These are phyloP conservation scores for Steatornis caripensis DNA, from an alignment of 2,113 vertebrate genomes.

Conservation along the genomic window DNA sequence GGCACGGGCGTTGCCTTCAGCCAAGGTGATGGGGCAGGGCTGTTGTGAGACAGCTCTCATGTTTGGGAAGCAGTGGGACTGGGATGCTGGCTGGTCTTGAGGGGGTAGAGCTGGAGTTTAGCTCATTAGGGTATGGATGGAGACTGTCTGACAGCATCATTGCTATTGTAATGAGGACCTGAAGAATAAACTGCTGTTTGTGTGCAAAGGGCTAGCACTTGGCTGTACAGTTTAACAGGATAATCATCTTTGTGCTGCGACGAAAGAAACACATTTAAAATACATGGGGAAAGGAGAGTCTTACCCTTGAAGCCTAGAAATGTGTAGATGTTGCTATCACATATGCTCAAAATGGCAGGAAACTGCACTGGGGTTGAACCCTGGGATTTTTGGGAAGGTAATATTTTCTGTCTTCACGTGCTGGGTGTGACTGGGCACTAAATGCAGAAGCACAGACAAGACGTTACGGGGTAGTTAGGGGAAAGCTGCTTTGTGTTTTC, in stretches of 20 bases:
- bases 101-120: neutral
- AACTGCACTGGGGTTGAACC: neutral
- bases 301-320: neutral
- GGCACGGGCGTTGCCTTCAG: neutral
- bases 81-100: neutral
- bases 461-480: neutral
- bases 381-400: neutral
- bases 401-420: rapidly evolving
- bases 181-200: neutral
- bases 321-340: neutral
- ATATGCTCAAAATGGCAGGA: neutral
- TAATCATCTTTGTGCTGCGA: neutral
- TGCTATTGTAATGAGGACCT: neutral
- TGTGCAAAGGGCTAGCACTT: neutral
- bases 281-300: neutral
- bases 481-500: neutral
- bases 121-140: rapidly evolving
- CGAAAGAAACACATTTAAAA: neutral
- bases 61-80: neutral
- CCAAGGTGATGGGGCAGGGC: neutral
- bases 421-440: neutral
- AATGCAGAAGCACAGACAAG: neutral
- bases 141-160: neutral
- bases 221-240: neutral
- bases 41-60: rapidly evolving